Evolutionary conservation across 2,797 vertebrate genomes (phyloP).

Genomic region (Gallinago stenura): DNA sequence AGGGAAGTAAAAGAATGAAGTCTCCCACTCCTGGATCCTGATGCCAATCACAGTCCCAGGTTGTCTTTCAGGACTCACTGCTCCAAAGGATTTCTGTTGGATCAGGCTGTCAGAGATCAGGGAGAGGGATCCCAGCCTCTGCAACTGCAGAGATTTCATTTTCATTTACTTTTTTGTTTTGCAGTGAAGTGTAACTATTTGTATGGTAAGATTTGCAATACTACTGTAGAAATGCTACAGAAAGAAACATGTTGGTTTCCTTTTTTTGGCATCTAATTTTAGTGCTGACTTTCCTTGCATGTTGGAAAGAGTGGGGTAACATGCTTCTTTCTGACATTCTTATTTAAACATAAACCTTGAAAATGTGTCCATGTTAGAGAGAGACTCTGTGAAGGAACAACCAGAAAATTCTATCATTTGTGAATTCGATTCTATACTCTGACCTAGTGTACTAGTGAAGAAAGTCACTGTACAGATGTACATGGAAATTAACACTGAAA

Average conservation of each 20-base stretch:
- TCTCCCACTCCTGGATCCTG: neutral
- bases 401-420: neutral
- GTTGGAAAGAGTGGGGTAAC: neutral
- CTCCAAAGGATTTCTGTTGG: neutral
- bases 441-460: neutral
- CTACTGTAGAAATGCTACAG: neutral
- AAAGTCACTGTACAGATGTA: neutral
- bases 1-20: neutral
- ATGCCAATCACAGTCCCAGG: neutral
- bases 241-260: neutral
- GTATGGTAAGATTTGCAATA: neutral
- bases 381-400: neutral
- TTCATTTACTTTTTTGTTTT: neutral
- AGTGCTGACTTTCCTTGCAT: neutral
- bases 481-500: neutral
- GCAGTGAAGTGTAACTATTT: neutral
- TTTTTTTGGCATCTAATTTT: neutral
- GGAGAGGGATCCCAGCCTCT: neutral
- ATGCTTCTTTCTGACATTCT: neutral
- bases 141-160: neutral
- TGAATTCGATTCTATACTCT: neutral
- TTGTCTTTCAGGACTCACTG: neutral
- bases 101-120: neutral
- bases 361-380: neutral
- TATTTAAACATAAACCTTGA: neutral